Base-by-base conservation (phyloP, 2,888 invertebrate genomes). In the Volucella zonaria region DNA sequence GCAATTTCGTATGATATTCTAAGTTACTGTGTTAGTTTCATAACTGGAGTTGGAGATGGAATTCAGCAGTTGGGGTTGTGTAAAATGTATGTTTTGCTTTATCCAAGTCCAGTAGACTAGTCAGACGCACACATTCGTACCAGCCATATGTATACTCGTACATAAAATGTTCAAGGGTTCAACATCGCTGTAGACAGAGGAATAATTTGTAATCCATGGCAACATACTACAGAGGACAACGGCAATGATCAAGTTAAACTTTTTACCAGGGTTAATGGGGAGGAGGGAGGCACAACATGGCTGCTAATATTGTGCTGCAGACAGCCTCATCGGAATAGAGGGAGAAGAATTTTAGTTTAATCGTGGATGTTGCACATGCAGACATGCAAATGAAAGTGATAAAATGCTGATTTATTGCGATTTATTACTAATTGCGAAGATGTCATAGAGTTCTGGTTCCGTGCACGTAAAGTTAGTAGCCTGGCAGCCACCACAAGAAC, bases 361-460 rank as follows among this genome's bases (percentile, higher is more conserved):
- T 75, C 83, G 31, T 31, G 75, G 83, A 75, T 80, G 79, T 70
- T 81, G 70, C 51, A 71, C 58, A 81, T 51, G 77, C 31, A 31
- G 67, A 81, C 67, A 85, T 85, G 81, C 73, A 77, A 81, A 77
- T 47, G 81, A 81, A 77, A 85, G 85, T 85, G 81, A 81, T 85
- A 81, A 85, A 81, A 77, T 76, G 71, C 62, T 81, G 80, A 85
- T 85, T 85, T 85, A 81, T 81, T 62, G 62, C 59, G 52, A 77
- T 66, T 83, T 79, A 80, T 67, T 76, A 76, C 64, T 76, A 79
- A 79, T 79, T 79, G 73, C 45, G 52, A 73, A 59, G 23, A 70
- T 42, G 54, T 70, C 77, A 62, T 38, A 31, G 18, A 67, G 66
- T 12, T 70, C 12, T 70, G 14, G 6, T 31, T 42, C 23, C 43